Evolutionary conservation across 1,140 invertebrate species (phyloP), one percentile per base, ranked within the genome.

Genomic region (Zophobas morio): DNA sequence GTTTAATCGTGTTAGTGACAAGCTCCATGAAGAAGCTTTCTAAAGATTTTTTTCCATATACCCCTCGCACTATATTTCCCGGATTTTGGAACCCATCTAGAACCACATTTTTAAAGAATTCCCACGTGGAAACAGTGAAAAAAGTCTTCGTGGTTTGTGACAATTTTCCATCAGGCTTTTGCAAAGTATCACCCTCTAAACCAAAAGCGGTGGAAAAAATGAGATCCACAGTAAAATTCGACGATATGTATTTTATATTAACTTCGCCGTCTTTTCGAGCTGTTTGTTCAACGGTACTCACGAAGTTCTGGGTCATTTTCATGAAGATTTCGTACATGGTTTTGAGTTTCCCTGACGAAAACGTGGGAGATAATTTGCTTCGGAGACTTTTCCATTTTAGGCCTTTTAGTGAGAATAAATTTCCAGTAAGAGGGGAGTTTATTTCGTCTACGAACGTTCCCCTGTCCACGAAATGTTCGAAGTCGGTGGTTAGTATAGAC

Each of bases 271-370:
- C 39, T 20, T 32, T 40, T 36, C 32, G 8, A 5, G 60, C 60
- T 32, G n/a, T 66, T 1, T 37, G 39, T 66, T 66, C 39, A 32
- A 66, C 8, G 83, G 84, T 71, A 89, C 90, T 40, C 86, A 87
- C 0, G 84, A 89, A 46, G 88, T 75, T 56, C 33, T 60, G 42
- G 5, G 75, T 74, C 8, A 70, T 78, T 47, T 84, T 75, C 2
- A 77, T 6, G 2, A 84, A 42, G 2, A 57, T 74, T 3, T 78
- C 71, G 79, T 87, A 87, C 87, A 90, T 89, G 6, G 77, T 79
- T 80, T 87, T 89, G 74, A 90, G 82, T 81, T 89, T 89, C 1
- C 86, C 86, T 36, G 87, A 86, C 0, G 89, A 87, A 79, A 90
- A 90, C 4, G 88, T 86, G 6, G 88, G 88, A 0, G 87, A 87